These are phyloP conservation scores for Ptychadena robeensis DNA, from an alignment of 2,797 vertebrate species.

Conservation along the genomic window DNA sequence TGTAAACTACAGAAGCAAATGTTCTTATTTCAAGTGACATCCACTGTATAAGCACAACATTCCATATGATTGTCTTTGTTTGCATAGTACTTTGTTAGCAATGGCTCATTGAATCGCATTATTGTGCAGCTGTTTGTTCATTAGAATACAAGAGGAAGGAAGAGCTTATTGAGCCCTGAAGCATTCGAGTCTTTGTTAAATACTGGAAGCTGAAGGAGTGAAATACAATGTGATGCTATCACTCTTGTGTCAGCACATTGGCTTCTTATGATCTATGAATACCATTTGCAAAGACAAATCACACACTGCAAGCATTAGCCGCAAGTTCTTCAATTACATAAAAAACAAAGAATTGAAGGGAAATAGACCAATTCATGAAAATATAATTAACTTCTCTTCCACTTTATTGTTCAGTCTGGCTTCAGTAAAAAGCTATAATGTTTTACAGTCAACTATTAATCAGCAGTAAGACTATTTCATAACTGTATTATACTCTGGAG, in stretches of 20 bases:
- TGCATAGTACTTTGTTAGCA: conserved; percentile 73
- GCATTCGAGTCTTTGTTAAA: conserved; percentile 69
- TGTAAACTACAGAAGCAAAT: conserved; percentile 43
- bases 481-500: conserved; percentile 10
- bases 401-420: conserved; percentile 51
- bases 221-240: conserved; percentile 48
- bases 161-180: conserved; percentile 66
- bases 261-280: conserved; percentile 69
- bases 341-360: conserved; percentile 67
- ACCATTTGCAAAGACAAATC: conserved; percentile 70
- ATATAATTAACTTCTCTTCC: conserved; percentile 62
- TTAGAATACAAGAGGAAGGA: conserved; percentile 72
- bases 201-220: conserved; percentile 65
- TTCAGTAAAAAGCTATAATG: conserved; percentile 61
- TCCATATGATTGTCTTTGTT: conserved; percentile 66
- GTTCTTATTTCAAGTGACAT: conserved; percentile 65
- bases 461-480: conserved; percentile 28
- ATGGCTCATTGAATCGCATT: conserved; percentile 74
- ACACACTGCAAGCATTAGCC: conserved; percentile 71
- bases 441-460: conserved; percentile 44
- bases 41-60: conserved; percentile 62
- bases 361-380: conserved; percentile 62
- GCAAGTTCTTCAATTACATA: conserved; percentile 58
- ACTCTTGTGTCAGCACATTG: conserved; percentile 43
- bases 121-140: conserved; percentile 75